Conservation (phyloP, 1,140 invertebrate genomes). For the Sminthurinus signatus region DNA sequence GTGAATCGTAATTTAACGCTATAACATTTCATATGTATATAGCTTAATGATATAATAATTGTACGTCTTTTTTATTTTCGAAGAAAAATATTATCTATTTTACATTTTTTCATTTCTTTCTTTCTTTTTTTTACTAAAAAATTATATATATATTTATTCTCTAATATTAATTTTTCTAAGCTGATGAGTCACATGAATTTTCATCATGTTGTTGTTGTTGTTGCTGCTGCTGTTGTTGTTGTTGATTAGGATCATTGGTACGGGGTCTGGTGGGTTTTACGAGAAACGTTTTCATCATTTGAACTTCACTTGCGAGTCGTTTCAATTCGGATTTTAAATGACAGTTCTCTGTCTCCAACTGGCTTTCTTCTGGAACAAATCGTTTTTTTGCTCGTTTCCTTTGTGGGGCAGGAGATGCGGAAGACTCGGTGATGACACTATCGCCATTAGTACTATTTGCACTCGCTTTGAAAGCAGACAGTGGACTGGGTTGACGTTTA, state of each 20-base stretch:
- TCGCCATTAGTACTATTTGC: constrained; percentile 54
- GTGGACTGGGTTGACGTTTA: constrained; percentile 35
- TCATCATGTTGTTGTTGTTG: constrained; percentile 24
- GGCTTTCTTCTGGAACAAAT: constrained; percentile 49
- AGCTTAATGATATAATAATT: neutral
- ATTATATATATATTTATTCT: neutral
- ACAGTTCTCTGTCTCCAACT: constrained; percentile 56
- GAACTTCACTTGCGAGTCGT: constrained; percentile 70
- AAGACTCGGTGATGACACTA: constrained; percentile 54
- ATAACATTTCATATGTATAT: neutral
- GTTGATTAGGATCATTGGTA: constrained; percentile 3
- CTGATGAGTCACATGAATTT: constrained; percentile 36
- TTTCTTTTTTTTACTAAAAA: neutral
- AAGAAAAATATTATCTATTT: neutral
- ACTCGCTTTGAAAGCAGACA: constrained; percentile 31
- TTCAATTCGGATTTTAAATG: constrained; percentile 79
- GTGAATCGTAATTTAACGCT: too few species aligned
- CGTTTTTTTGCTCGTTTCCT: constrained; percentile 44
- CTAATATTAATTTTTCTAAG: neutral
- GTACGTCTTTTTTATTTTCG: neutral
- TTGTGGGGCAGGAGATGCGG: constrained; percentile 39
- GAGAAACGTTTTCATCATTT: constrained; percentile 38
- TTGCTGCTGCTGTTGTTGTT: neutral
- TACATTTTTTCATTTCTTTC: neutral
- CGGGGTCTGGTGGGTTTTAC: constrained; percentile 31